These are phyloP conservation scores for Dromius quadrimaculatus DNA, from an alignment of 2,888 invertebrate species.

Conservation along the genomic window DNA sequence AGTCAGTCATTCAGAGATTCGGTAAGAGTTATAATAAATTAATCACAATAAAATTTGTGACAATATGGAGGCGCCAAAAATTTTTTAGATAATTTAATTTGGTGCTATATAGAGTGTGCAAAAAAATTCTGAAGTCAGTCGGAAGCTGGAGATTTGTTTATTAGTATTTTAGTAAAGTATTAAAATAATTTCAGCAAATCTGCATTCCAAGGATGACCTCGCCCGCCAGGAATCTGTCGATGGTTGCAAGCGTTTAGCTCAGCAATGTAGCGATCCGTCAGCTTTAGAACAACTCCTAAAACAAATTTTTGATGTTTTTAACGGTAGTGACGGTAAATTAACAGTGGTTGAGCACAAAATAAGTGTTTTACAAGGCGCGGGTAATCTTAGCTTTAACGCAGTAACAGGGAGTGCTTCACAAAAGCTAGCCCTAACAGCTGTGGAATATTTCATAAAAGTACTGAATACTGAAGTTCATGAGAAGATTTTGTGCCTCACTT, in stretches of 20 bases:
- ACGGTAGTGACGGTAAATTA: slow-evolving; percentile 92
- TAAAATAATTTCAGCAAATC: slow-evolving; percentile 71
- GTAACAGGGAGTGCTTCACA: slow-evolving; percentile 73
- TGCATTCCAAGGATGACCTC: slow-evolving; percentile 87
- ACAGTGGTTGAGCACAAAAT: slow-evolving; percentile 90
- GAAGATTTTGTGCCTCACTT: slow-evolving; percentile 84
- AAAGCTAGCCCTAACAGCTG: slow-evolving; percentile 72
- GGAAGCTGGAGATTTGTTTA: slow-evolving; percentile 5
- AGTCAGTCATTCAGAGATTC: no score
- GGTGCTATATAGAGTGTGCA: no score
- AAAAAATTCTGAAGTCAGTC: no score
- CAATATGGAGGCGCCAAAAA: no score
- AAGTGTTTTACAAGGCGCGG: slow-evolving; percentile 83
- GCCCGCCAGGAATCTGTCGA: slow-evolving; percentile 80
- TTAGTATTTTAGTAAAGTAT: slow-evolving; percentile 37
- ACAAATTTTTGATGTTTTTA: slow-evolving; percentile 82
- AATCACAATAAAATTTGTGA: no score
- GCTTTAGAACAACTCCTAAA: slow-evolving; percentile 78
- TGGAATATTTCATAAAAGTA: slow-evolving; percentile 79
- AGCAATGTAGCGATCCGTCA: slow-evolving; percentile 76
- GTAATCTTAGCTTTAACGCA: slow-evolving; percentile 78
- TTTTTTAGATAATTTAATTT: no score
- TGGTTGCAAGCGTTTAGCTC: slow-evolving; percentile 78
- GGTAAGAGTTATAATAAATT: no score
- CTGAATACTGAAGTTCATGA: slow-evolving; percentile 93